phyloP scores from a whole-genome alignment of 1,140 invertebrate genomes.

The Oncopeltus fasciatus region DNA sequence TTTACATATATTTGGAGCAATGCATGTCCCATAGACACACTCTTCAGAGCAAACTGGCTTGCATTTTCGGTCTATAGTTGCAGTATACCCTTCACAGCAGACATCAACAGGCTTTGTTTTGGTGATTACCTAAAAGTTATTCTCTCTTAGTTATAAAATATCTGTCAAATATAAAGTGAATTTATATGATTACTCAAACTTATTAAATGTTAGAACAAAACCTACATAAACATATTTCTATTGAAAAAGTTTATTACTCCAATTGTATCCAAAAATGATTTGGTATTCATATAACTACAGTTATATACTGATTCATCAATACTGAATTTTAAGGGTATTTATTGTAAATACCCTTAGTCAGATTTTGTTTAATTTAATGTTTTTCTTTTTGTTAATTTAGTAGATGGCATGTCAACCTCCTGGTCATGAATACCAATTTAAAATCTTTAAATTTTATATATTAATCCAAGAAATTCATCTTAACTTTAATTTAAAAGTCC shows the following conservation, averaged over 20 bases:
- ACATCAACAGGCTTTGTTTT: conserved; percentile 63
- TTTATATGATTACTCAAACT: neutral
- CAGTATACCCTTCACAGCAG: conserved; percentile 51
- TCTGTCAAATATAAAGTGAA: neutral
- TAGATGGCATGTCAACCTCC: too few relatives aligned
- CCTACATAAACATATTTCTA: neutral
- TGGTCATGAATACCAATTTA: too few relatives aligned
- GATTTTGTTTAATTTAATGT: too few relatives aligned
- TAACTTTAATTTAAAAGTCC: too few relatives aligned
- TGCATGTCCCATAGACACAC: conserved; percentile 71
- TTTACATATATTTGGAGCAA: conserved; percentile 71
- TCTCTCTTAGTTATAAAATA: neutral
- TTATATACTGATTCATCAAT: neutral
- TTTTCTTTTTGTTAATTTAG: too few relatives aligned
- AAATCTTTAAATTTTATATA: too few relatives aligned
- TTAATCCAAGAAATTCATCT: too few relatives aligned
- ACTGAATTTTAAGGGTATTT: too few relatives aligned
- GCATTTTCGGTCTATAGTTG: conserved; percentile 45
- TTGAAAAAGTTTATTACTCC: neutral
- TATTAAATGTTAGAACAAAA: neutral
- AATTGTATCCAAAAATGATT: neutral
- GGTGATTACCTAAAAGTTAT: conserved; percentile 7
- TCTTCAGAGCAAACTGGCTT: conserved; percentile 61
- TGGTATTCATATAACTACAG: neutral
- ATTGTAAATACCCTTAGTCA: too few relatives aligned